Percentiles rank a stretch among this genome's conserved stretches.
Conservation (phyloP, 2,888 invertebrate species). For the Zaprionus obscuricornis region DNA sequence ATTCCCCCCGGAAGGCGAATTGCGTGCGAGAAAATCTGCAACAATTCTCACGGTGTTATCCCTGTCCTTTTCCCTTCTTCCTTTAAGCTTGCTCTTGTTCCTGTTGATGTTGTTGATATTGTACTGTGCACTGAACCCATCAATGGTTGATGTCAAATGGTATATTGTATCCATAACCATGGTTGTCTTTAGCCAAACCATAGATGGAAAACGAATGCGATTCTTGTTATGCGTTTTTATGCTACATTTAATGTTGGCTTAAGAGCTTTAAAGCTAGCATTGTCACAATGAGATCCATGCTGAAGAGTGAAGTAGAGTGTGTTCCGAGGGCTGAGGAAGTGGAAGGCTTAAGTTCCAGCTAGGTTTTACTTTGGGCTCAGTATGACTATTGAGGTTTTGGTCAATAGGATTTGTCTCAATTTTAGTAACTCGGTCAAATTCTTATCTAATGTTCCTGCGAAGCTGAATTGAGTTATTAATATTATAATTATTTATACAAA, state of each 20-base stretch:
- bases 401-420: too few relatives aligned
- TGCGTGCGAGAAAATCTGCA: conserved; percentile 79
- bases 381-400: too few relatives aligned
- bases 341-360: too few relatives aligned
- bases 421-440: too few relatives aligned
- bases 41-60: conserved; percentile 76
- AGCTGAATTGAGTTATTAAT: too few relatives aligned
- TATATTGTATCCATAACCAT: conserved; percentile 53
- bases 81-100: conserved; percentile 20
- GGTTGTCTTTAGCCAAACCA: conserved; percentile 15
- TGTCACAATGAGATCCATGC: conserved; percentile 69
- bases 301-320: too few relatives aligned
- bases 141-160: conserved; percentile 61
- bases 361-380: too few relatives aligned
- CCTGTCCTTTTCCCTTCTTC: conserved; percentile 13
- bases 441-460: too few relatives aligned
- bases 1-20: conserved; percentile 39
- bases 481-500: too few relatives aligned
- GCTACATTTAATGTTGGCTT: conserved; percentile 83
- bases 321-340: too few relatives aligned
- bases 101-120: conserved; percentile 46
- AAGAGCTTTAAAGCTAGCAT: conserved; percentile 82
- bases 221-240: conserved; percentile 81
- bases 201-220: neutral
- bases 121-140: conserved; percentile 69